A percentile compares a stretch with the other conserved stretches of the same genome.
These are phyloP conservation scores for Rattus rattus DNA, from an alignment of 2,113 vertebrate species.

Conservation along the genomic window DNA sequence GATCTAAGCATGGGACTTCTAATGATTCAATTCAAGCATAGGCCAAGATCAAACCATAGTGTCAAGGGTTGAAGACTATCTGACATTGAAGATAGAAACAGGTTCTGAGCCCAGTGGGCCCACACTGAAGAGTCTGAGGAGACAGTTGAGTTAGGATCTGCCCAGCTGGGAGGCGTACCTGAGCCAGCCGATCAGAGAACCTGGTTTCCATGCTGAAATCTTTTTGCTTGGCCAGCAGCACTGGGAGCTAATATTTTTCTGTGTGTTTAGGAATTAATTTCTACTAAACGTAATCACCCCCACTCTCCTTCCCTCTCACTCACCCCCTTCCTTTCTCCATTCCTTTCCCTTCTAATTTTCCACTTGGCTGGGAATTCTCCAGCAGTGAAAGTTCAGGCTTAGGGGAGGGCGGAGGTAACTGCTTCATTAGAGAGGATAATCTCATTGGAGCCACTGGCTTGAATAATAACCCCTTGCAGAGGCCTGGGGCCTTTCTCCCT, in stretches of 20 bases:
- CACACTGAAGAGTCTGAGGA: not conserved
- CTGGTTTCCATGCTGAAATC: slow-evolving; percentile 83
- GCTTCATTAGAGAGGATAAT: slow-evolving; percentile 90
- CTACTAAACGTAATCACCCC: slow-evolving; percentile 85
- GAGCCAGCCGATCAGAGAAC: not conserved
- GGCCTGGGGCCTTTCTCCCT: slow-evolving; percentile 73
- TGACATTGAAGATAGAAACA: not conserved
- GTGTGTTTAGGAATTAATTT: slow-evolving; percentile 88
- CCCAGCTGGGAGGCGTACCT: not conserved
- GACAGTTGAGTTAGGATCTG: rapidly evolving
- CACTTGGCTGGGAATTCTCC: slow-evolving; percentile 89
- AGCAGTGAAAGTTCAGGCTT: slow-evolving; percentile 87
- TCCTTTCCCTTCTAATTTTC: slow-evolving; percentile 90
- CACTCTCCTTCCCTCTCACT: slow-evolving; percentile 63
- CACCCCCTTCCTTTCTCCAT: slow-evolving; percentile 68
- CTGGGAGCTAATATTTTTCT: slow-evolving; percentile 84
- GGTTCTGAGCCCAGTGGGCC: not conserved
- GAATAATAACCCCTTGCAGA: slow-evolving; percentile 92
- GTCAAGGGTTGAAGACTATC: not conserved
- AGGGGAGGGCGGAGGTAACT: slow-evolving; percentile 84
- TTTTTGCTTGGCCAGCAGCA: slow-evolving; percentile 62
- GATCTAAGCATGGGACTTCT: not conserved
- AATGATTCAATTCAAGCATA: not conserved
- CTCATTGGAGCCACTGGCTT: slow-evolving; percentile 93
- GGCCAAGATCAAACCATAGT: not conserved